Conservation (phyloP, 2,888 invertebrate genomes). For the Galerucella pusilla region DNA sequence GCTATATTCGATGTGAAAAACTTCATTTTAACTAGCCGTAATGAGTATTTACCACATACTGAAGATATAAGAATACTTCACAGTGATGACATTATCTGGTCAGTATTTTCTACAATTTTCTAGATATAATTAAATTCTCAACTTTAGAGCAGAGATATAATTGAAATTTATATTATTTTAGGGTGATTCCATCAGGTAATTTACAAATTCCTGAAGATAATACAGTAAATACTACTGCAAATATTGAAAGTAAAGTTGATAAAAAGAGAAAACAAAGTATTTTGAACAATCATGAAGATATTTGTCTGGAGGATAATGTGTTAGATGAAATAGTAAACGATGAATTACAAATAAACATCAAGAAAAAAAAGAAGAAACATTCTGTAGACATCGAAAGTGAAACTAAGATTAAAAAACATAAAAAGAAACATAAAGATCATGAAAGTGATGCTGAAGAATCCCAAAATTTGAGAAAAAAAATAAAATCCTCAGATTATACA, state of each 20-base stretch:
- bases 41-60: slow-evolving; percentile 42
- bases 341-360: not conserved
- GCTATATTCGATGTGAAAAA: slow-evolving; percentile 35
- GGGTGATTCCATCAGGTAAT: slow-evolving; percentile 21
- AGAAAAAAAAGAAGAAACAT: slow-evolving; percentile 29
- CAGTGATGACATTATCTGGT: slow-evolving; percentile 40
- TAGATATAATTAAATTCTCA: not conserved
- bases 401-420: slow-evolving; percentile 18
- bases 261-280: not conserved
- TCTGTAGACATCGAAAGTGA: not conserved
- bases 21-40: slow-evolving; percentile 36
- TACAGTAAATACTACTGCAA: not conserved
- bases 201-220: slow-evolving; percentile 12
- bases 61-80: slow-evolving; percentile 42
- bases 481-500: not conserved
- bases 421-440: slow-evolving; percentile 1
- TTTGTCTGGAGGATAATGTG: not conserved
- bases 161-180: slow-evolving; percentile 7
- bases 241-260: not conserved
- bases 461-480: not conserved
- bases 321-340: not conserved
- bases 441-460: not conserved
- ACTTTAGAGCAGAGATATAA: not conserved
- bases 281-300: slow-evolving; percentile 2
- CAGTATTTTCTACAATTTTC: slow-evolving; percentile 23